Conservation (phyloP, 2,888 invertebrate genomes). For the Drosophila colorata region DNA sequence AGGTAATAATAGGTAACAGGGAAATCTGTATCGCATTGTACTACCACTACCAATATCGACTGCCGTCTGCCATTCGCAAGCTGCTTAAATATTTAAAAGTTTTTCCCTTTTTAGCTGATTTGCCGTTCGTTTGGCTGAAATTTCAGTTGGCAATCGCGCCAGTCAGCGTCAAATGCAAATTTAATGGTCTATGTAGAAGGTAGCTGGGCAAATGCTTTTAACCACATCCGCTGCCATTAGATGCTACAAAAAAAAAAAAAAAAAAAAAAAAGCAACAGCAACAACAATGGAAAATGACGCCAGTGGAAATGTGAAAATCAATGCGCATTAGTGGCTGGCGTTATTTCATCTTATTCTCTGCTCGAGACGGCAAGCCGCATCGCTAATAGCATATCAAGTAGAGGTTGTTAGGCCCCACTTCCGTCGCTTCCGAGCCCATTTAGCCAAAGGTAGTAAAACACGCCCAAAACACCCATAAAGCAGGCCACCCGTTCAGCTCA, state of each 20-base stretch:
- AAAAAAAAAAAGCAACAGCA: conserved; percentile 11
- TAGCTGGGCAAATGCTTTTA: conserved; percentile 78
- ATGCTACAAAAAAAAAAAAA: conserved; percentile 34
- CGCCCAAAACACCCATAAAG: background rate
- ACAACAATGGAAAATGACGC: conserved; percentile 70
- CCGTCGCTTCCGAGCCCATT: conserved; percentile 3
- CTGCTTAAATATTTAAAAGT: conserved; percentile 54
- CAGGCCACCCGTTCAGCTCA: conserved; percentile 16
- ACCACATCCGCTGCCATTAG: conserved; percentile 81
- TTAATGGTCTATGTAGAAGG: conserved; percentile 80
- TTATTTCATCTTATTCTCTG: conserved; percentile 66
- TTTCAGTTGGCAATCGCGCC: conserved; percentile 61
- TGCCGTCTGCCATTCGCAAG: background rate
- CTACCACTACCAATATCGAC: background rate
- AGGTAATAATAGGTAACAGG: background rate
- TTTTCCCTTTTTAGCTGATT: conserved; percentile 13
- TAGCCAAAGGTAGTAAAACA: conserved; percentile 13
- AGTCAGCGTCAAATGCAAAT: conserved; percentile 80
- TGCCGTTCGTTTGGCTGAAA: conserved; percentile 7
- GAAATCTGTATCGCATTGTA: background rate
- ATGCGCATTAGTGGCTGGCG: conserved; percentile 75
- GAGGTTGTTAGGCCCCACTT: conserved; percentile 14
- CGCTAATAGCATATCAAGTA: conserved; percentile 62
- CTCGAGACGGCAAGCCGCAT: conserved; percentile 35
- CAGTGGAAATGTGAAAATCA: conserved; percentile 72